Evolutionary conservation across 2,113 vertebrate genomes (phyloP), one percentile per base, ranked within the genome.

Genomic region (Pyrgilauda ruficollis): DNA sequence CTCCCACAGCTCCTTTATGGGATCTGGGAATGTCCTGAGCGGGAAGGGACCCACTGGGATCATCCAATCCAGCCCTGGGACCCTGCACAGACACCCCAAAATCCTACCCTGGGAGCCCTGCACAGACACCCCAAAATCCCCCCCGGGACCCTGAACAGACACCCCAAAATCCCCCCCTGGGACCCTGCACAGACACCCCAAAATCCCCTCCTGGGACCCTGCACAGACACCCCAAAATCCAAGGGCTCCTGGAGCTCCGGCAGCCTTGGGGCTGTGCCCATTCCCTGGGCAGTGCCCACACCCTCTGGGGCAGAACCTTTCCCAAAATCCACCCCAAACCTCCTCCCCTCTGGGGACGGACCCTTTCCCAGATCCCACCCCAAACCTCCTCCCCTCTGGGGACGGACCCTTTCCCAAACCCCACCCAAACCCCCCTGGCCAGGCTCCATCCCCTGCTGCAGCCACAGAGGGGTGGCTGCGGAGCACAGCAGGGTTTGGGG

Each of bases 241-340:
- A 10, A 43, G 21, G 0, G 0, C 44, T 59, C 53, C 53, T 19
- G 27, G 28, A 69, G 55, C 35, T 49, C 15, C 1, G 2, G 27
- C 35, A 67, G 52, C 43, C 35, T 43, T 1, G 2, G 46, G 6
- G 46, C 39, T 0, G 28, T 23, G 39, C 12, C 63, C 55, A 9
- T 10, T 31, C 37, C 63, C 73, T 43, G 72, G 11, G 17, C 44
- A 59, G 61, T 50, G 61, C 72, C 46, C 35, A 30, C 44, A 43
- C 53, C 31, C 63, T 9, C 63, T 37, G 53, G 52, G 17, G 17
- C 8, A 33, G 18, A 28, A 16, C 37, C 46, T 44, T 37, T 8
- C 39, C 73, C 46, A 3, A 19, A 53, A 10, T 17, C 52, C 28
- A 52, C 26, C 28, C 46, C 46, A 22, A 47, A 46, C 44, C 44